phyloP scores from a whole-genome alignment of 2,797 vertebrate genomes.

The Cossypha niveicapilla region DNA sequence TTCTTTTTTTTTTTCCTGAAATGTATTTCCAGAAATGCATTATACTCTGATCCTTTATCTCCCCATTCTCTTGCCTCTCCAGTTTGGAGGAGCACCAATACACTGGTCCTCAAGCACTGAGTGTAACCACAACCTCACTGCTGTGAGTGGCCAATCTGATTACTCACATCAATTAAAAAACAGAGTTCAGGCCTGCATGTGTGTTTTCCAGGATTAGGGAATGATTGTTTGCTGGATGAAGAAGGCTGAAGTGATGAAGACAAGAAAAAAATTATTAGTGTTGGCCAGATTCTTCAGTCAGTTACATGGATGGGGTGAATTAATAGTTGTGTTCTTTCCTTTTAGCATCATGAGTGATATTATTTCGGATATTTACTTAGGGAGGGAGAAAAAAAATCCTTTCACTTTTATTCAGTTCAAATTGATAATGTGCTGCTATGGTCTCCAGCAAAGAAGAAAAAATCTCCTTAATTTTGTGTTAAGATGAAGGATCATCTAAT shows the following conservation, averaged over 20 bases:
- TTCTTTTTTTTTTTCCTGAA: neutral
- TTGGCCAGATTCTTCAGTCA: neutral
- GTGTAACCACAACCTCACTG: neutral
- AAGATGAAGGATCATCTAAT: too few species aligned
- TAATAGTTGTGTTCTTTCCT: neutral
- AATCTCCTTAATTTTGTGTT: neutral
- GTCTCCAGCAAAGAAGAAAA: neutral
- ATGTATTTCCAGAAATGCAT: neutral
- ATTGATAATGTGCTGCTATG: accelerated
- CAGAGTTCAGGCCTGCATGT: accelerated
- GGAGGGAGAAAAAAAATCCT: neutral
- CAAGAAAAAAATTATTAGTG: neutral
- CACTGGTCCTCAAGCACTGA: neutral
- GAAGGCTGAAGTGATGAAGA: neutral
- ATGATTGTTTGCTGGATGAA: neutral
- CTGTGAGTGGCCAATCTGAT: neutral
- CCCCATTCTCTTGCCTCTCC: neutral
- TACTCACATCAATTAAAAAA: neutral
- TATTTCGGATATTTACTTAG: neutral
- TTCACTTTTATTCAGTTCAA: neutral
- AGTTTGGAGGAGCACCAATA: accelerated
- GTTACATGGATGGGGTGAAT: neutral
- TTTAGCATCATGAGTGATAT: neutral
- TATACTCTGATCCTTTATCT: neutral
- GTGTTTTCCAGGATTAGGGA: neutral